Evolutionary conservation across 2,888 invertebrate genomes (phyloP).

Genomic region (Eupithecia inturbata): DNA sequence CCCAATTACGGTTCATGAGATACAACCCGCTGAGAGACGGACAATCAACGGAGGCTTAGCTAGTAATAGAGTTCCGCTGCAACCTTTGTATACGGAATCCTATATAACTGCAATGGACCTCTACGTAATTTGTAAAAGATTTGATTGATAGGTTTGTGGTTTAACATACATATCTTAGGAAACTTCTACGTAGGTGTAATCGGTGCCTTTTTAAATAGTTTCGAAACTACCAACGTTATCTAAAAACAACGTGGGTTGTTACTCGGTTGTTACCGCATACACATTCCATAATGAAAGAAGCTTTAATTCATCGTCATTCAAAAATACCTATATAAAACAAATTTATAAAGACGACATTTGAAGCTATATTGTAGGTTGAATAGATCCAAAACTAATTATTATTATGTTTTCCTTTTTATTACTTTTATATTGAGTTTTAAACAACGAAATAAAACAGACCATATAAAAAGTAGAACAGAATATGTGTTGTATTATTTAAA

Average conservation of each 20-base stretch:
- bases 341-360: background rate
- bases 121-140: background rate
- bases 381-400: background rate
- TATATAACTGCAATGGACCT: too few species aligned
- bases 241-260: slow-evolving; percentile 11
- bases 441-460: slow-evolving; percentile 1
- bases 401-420: background rate
- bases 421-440: background rate
- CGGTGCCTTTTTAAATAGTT: slow-evolving; percentile 3
- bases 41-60: too few species aligned
- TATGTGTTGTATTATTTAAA: background rate
- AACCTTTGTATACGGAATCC: too few species aligned
- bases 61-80: too few species aligned
- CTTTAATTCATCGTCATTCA: background rate
- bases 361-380: background rate
- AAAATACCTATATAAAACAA: background rate
- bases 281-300: background rate
- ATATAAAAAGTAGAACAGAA: slow-evolving; percentile 9
- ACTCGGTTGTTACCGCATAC: too few species aligned
- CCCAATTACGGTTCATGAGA: too few species aligned
- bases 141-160: slow-evolving; percentile 9
- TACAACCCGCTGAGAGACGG: too few species aligned
- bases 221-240: background rate
- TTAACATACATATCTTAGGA: slow-evolving; percentile 1
- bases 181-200: slow-evolving; percentile 4